These are phyloP conservation scores for Sylvilagus bachmani DNA, from an alignment of 2,113 vertebrate species.

Conservation along the genomic window DNA sequence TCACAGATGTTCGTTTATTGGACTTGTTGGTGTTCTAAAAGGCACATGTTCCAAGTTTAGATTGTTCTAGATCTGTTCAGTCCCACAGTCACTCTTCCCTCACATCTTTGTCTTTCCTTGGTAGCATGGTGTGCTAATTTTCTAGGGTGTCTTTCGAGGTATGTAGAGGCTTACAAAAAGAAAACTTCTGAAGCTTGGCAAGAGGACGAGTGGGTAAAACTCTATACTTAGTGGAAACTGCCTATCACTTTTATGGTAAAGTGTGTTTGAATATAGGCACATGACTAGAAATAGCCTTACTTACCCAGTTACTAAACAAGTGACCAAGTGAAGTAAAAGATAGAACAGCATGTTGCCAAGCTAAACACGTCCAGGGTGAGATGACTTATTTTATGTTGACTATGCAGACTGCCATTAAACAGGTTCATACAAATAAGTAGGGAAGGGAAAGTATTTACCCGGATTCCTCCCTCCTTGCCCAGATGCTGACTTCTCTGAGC, in stretches of 20 bases:
- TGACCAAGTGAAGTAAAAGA: conserved; percentile 57
- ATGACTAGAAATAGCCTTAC: conserved; percentile 70
- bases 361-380: conserved; percentile 10
- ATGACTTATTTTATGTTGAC: background rate
- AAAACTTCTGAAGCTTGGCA: conserved; percentile 67
- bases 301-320: conserved; percentile 66
- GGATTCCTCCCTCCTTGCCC: background rate
- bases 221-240: conserved; percentile 55
- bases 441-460: background rate
- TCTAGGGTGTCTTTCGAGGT: conserved; percentile 65
- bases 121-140: conserved; percentile 77
- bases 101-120: conserved; percentile 53
- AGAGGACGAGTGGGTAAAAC: conserved; percentile 65
- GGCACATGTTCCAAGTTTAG: background rate
- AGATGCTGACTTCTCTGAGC: background rate
- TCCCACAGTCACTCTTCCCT: conserved; percentile 15
- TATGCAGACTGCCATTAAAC: conserved; percentile 2
- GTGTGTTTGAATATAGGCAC: conserved; percentile 69
- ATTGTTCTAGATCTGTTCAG: conserved; percentile 66
- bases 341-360: conserved; percentile 48
- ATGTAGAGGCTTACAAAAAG: conserved; percentile 69
- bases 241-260: conserved; percentile 69
- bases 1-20: conserved; percentile 51
- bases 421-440: conserved; percentile 40
- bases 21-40: conserved; percentile 10